A percentile compares a stretch with the other conserved stretches of the same genome.
These are phyloP conservation scores for Trichogramma evanescens DNA, from an alignment of 2,888 invertebrate species.

Conservation along the genomic window DNA sequence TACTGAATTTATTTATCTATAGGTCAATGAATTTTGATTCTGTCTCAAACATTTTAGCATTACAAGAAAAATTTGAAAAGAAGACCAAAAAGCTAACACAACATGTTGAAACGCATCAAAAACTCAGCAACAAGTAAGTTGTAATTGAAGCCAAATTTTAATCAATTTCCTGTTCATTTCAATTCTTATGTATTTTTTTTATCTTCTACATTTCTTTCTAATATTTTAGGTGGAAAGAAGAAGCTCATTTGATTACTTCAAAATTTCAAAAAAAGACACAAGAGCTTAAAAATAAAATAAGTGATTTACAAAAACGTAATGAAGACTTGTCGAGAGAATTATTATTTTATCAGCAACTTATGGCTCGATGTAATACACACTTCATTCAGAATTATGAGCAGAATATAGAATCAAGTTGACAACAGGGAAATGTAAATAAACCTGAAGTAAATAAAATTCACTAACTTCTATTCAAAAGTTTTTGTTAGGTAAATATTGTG, in stretches of 20 bases:
- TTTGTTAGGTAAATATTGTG: background rate
- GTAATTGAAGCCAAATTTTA: constrained; percentile 5
- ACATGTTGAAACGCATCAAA: constrained; percentile 56
- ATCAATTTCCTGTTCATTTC: constrained; percentile 6
- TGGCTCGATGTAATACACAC: constrained; percentile 30
- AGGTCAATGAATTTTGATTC: constrained; percentile 12
- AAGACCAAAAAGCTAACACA: constrained; percentile 55
- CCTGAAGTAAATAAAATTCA: constrained; percentile 4
- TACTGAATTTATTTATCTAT: background rate
- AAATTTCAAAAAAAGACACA: constrained; percentile 57
- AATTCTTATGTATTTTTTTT: no score
- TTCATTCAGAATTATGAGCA: constrained; percentile 14
- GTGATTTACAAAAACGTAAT: constrained; percentile 50
- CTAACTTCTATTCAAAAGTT: background rate
- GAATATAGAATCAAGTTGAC: constrained; percentile 34
- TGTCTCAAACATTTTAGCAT: constrained; percentile 9
- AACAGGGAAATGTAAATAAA: constrained; percentile 24
- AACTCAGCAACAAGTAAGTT: constrained; percentile 53
- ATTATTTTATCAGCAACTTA: constrained; percentile 32
- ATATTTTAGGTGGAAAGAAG: constrained; percentile 56
- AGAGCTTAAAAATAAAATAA: constrained; percentile 53
- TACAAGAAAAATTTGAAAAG: constrained; percentile 38
- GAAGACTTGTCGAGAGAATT: constrained; percentile 42
- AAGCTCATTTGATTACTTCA: constrained; percentile 57
- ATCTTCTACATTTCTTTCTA: no score